Conservation (phyloP, 2,888 invertebrate species). For the Holacanthella duospinosa region DNA sequence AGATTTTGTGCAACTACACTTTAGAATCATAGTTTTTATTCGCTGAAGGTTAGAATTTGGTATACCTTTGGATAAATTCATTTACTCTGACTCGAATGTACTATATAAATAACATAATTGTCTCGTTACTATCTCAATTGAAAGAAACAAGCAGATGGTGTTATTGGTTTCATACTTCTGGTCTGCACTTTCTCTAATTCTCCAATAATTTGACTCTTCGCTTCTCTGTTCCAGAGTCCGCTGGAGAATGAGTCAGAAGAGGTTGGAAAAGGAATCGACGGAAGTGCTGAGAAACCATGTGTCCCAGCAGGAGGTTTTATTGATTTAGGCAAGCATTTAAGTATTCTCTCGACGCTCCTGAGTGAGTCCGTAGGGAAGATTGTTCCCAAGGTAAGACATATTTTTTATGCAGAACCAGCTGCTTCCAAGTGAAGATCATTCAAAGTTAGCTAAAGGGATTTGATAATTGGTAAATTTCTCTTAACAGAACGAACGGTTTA, state of each 20-base stretch:
- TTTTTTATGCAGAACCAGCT: too few species aligned
- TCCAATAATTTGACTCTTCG: conserved; percentile 13
- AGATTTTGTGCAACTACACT: too few species aligned
- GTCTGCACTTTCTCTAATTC: background rate
- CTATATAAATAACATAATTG: background rate
- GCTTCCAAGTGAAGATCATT: too few species aligned
- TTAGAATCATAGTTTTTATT: too few species aligned
- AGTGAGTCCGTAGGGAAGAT: conserved; percentile 63
- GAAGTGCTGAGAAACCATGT: conserved; percentile 31
- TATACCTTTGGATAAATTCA: too few species aligned
- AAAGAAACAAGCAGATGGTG: background rate
- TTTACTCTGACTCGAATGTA: too few species aligned
- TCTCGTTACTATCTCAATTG: conserved; percentile 1
- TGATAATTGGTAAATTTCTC: background rate
- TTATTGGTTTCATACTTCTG: background rate
- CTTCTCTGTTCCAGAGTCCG: conserved; percentile 50
- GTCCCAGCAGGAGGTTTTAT: conserved; percentile 59
- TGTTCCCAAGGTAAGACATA: conserved; percentile 42
- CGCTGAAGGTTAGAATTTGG: too few species aligned
- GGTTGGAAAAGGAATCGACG: conserved; percentile 31
- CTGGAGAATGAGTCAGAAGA: conserved; percentile 24
- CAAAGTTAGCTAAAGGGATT: too few species aligned
- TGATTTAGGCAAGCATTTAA: conserved; percentile 78
- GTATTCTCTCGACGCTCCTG: conserved; percentile 64
- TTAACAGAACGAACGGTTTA: conserved; percentile 39